Base-by-base conservation (phyloP, 2,113 vertebrate species). In the Boulengeromyrus knoepffleri region DNA sequence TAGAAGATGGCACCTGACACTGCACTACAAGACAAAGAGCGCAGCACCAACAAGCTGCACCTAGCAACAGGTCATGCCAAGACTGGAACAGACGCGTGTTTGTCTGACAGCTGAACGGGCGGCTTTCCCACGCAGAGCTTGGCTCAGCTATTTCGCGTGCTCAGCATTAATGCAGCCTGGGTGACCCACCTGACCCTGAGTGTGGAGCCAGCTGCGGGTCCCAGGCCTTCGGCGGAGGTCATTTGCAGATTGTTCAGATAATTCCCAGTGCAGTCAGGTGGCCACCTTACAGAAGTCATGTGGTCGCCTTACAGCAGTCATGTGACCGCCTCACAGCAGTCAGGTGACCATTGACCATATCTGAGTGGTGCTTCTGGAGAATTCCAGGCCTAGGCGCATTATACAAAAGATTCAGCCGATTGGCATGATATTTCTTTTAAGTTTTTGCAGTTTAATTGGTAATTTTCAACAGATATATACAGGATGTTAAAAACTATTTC, bases 111-210 rank as follows among this genome's bases (percentile, higher is more conserved):
- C 50, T 19, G 66, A 87, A 52, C 49, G 36, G 27, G 19, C 12
- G 21, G 13, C 50, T 89, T 92, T 90, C 45, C 88, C 84, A 89
- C 62, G 46, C 85, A 89, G 88, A 88, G 70, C 66, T 74, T 70
- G 90, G 86, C 70, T 56, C 88, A 93, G 92, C 92, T 90, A 24
- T 92, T 91, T 94, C 93, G 85, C 92, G 19, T 94, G 94, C 91
- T 92, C 92, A 52, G 91, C 92, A 94, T 95, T 95, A 94, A 45
- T 39, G 13, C 27, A 42, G 50, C 89, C 52, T 31, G 12, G 87
- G 5, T 88, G 74, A 83, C 66, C 86, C 3, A 24, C 46, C 89
- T 87, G 89, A 52, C 2, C 90, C 52, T 36, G 53, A 84, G 77
- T 70, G n/a, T 74, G 47, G 70, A 5, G 49, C 42, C 74, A 52